Evolutionary conservation across 2,797 vertebrate species (phyloP), one percentile per base, ranked within the genome.

Genomic region (Sebastolobus alascanus): DNA sequence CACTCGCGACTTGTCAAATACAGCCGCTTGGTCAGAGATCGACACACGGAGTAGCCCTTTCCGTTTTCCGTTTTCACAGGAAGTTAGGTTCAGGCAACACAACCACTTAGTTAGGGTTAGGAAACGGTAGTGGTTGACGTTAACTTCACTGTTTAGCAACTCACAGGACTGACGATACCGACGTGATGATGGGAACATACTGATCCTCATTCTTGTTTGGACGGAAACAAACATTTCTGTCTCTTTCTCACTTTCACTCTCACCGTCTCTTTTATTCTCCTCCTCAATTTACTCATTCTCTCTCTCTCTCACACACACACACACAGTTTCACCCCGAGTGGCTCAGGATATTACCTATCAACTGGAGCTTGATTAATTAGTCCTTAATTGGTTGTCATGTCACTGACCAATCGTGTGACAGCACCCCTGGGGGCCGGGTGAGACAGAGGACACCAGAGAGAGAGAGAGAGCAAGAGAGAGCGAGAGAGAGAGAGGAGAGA

Each of bases 331-430:
- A 92, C 82, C 82, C 85, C 40, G 56, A 87, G 81, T 84, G 84
- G 84, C 78, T 90, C 88, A 86, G 92, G 89, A 92, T 92, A 92
- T 94, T 90, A 93, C 85, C 89, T 68, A 80, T 93, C 89, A 91
- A 93, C 89, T 93, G 90, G 90, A 91, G 89, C 92, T 92, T 93
- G 91, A 93, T 92, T 94, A 92, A 94, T 94, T 92, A 94, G 89
- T 84, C 86, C 86, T 90, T 93, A 94, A 94, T 93, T 92, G 90
- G 90, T 91, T 92, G 91, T 90, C 93, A 91, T 92, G 91, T 91
- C 90, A 86, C 89, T 77, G 86, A 87, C 89, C 91, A 92, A 91
- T 90, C 20, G 25, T 70, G 83, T 77, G 77, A 92, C 84, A 81
- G 90, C 77, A 84, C 88, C 93, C 89, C 83, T 13, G 71, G 72